Conservation (phyloP, 2,113 vertebrate genomes). For the Clupea harengus region DNA sequence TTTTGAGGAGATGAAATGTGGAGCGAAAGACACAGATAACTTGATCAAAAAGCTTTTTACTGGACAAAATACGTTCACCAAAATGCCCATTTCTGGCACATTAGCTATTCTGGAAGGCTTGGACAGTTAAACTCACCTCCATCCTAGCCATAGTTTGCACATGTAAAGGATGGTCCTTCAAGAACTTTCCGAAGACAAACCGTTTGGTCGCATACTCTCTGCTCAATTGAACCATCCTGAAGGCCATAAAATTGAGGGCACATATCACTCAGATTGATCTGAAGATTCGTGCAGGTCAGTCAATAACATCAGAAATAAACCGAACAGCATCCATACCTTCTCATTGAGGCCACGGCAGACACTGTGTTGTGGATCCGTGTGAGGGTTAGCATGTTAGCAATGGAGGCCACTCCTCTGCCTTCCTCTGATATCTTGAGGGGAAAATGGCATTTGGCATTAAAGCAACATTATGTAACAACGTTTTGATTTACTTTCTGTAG, state of each 20-base stretch:
- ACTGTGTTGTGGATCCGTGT: slow-evolving; percentile 81
- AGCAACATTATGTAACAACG: neutral
- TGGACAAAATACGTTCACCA: too few relatives aligned
- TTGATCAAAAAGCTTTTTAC: neutral
- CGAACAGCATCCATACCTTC: slow-evolving; percentile 68
- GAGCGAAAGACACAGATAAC: neutral
- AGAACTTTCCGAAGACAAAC: slow-evolving; percentile 76
- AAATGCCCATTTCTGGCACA: too few relatives aligned
- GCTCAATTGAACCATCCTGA: slow-evolving; percentile 76
- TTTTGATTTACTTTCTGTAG: neutral
- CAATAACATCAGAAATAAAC: slow-evolving; percentile 26
- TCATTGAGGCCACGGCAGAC: slow-evolving; percentile 75
- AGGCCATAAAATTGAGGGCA: neutral
- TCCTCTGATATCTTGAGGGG: slow-evolving; percentile 75
- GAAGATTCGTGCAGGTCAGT: neutral
- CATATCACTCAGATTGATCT: neutral
- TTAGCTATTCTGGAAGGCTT: too few relatives aligned
- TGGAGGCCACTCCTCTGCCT: slow-evolving; percentile 80
- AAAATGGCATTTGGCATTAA: neutral
- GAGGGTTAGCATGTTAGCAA: slow-evolving; percentile 82
- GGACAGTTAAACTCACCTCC: slow-evolving; percentile 69
- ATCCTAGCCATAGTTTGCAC: slow-evolving; percentile 77
- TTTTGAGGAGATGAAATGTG: neutral
- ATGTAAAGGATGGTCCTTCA: slow-evolving; percentile 82
- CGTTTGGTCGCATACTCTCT: slow-evolving; percentile 76